phyloP scores from a whole-genome alignment of 2,113 vertebrate genomes.

The Phrynocephalus versicolor region DNA sequence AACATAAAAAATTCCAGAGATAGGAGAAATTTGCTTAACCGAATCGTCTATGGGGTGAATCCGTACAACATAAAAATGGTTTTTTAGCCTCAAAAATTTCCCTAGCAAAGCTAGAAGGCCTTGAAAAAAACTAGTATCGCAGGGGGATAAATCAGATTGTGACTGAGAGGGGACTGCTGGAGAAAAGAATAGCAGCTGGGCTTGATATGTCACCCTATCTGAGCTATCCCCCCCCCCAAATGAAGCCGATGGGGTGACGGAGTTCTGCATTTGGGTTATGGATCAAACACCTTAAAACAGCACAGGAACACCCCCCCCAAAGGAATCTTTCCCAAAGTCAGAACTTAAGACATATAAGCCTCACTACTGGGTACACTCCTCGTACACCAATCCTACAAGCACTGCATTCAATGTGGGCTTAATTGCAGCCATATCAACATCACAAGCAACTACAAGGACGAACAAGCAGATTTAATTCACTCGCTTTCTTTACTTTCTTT shows the following conservation, averaged over 20 bases:
- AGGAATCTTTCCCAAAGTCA: not conserved
- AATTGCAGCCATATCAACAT: slow-evolving; percentile 22
- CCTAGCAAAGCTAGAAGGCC: not conserved
- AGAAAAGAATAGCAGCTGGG: slow-evolving; percentile 7
- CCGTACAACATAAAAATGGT: no score
- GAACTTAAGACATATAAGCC: not conserved
- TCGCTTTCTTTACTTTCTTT: slow-evolving; percentile 25
- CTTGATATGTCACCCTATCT: not conserved
- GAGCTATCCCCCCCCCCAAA: not conserved
- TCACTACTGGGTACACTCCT: slow-evolving; percentile 10
- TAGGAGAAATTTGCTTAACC: no score
- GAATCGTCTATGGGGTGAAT: no score
- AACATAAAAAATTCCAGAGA: no score
- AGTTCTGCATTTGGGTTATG: slow-evolving; percentile 19
- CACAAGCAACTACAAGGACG: slow-evolving; percentile 24
- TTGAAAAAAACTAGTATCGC: not conserved
- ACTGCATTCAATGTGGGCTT: slow-evolving; percentile 18
- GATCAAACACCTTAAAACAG: slow-evolving; percentile 10
- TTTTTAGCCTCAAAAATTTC: no score
- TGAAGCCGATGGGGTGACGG: not conserved
- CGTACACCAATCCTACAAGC: not conserved
- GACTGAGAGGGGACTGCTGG: not conserved
- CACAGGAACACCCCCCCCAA: accelerated
- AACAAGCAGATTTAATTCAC: slow-evolving; percentile 44
- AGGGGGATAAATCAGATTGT: not conserved